Evolutionary conservation across 2,113 vertebrate genomes (phyloP).

Genomic region (Nyctereutes procyonoides): DNA sequence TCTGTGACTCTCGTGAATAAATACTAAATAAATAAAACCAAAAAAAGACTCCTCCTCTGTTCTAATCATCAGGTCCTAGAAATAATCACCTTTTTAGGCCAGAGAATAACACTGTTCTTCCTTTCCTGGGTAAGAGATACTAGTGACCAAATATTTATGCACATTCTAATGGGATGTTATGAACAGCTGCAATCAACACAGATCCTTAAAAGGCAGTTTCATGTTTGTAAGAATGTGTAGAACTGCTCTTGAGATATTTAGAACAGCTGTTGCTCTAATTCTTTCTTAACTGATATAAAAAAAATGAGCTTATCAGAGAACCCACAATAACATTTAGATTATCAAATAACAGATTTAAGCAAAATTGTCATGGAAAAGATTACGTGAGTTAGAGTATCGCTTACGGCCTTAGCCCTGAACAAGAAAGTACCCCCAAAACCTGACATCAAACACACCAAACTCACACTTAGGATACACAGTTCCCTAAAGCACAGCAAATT

Average conservation of each 20-base stretch:
- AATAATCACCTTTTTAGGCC: slow-evolving; percentile 15
- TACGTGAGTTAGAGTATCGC: background rate
- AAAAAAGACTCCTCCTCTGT: background rate
- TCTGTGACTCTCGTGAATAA: too few relatives aligned
- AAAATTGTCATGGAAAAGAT: slow-evolving; percentile 23
- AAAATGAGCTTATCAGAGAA: slow-evolving; percentile 37
- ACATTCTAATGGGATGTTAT: background rate
- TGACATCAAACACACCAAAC: background rate
- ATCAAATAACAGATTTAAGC: background rate
- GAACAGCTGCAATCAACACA: background rate
- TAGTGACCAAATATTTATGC: slow-evolving; percentile 17
- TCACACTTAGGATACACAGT: background rate
- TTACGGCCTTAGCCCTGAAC: background rate
- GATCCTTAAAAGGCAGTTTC: slow-evolving; percentile 6
- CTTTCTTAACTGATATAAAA: background rate
- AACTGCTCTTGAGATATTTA: background rate
- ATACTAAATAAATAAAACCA: too few relatives aligned
- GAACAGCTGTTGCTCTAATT: slow-evolving; percentile 7
- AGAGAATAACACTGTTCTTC: background rate
- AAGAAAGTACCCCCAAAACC: background rate
- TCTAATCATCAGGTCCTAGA: slow-evolving; percentile 37
- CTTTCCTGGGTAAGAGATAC: background rate
- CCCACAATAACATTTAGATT: background rate
- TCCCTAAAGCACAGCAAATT: background rate
- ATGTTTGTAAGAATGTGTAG: background rate